Evolutionary conservation across 2,888 invertebrate species (phyloP).

Genomic region (Euspilapteryx auroguttella): DNA sequence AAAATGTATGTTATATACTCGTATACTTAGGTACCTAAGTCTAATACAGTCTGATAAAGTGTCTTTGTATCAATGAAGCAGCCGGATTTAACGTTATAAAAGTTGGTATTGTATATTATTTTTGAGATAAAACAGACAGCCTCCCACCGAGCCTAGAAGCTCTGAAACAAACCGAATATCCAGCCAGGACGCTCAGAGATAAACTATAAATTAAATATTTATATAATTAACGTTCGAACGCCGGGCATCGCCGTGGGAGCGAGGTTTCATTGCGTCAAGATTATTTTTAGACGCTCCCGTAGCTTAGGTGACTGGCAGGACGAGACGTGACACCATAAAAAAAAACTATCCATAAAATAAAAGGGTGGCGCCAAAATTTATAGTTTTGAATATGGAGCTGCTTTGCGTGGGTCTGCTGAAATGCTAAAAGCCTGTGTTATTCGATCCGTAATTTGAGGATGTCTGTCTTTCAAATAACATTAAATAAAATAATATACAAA

Average conservation of each 20-base stretch:
- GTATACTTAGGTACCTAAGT: too few relatives aligned
- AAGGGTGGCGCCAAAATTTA: slow-evolving; percentile 41
- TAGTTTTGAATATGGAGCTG: slow-evolving; percentile 2
- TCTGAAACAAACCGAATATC: not conserved
- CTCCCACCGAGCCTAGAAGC: not conserved
- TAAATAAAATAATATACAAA: too few relatives aligned
- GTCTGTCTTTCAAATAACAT: too few relatives aligned
- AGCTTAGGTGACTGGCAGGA: slow-evolving; percentile 14
- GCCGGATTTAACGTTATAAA: too few relatives aligned
- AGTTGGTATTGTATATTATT: too few relatives aligned
- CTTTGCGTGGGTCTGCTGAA: not conserved
- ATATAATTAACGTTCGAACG: not conserved
- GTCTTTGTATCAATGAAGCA: too few relatives aligned
- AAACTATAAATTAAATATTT: not conserved
- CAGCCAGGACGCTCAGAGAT: not conserved
- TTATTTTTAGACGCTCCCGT: slow-evolving; percentile 35
- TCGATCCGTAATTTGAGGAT: too few relatives aligned
- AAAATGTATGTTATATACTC: too few relatives aligned
- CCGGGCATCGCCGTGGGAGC: slow-evolving; percentile 8
- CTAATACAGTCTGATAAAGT: too few relatives aligned
- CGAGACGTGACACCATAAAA: slow-evolving; percentile 33
- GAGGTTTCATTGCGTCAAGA: slow-evolving; percentile 34
- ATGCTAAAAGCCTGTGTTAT: too few relatives aligned
- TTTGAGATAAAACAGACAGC: too few relatives aligned
- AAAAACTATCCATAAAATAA: slow-evolving; percentile 24